Percentiles rank a stretch among this genome's conserved stretches.
Conservation (phyloP, 2,797 vertebrate species). For the Mareca strepera region DNA sequence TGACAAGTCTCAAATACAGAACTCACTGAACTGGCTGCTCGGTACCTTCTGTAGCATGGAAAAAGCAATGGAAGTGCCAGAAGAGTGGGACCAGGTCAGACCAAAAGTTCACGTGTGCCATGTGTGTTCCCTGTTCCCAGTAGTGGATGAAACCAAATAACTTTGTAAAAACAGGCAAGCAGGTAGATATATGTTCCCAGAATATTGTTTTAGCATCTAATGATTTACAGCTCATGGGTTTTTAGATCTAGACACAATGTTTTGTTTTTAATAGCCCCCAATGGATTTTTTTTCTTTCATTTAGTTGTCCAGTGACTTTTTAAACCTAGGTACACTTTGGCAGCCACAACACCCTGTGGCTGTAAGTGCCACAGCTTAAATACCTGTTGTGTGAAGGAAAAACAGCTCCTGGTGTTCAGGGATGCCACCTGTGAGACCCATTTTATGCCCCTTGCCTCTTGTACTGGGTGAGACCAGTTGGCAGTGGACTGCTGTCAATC, state of each 20-base stretch:
- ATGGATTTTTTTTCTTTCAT: not conserved
- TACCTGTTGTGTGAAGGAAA: not conserved
- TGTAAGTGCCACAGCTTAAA: not conserved
- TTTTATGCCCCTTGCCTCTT: not conserved
- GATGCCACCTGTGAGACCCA: not conserved
- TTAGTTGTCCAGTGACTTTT: not conserved
- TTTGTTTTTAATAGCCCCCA: conserved; percentile 1
- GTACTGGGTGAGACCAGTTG: not conserved
- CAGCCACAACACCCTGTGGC: not conserved
- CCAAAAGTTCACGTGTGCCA: not conserved
- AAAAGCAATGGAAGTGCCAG: not conserved
- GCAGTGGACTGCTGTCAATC: not conserved
- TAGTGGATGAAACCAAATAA: not conserved
- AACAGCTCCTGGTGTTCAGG: not conserved
- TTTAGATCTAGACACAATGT: conserved; percentile 8
- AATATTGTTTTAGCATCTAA: not conserved
- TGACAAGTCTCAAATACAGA: not conserved
- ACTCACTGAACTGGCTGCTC: not conserved
- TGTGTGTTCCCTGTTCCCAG: not conserved
- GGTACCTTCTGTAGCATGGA: fast-evolving
- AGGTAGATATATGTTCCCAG: not conserved
- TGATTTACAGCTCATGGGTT: not conserved
- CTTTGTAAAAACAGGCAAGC: not conserved
- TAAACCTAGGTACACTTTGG: not conserved
- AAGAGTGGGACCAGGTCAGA: not conserved